Evolutionary conservation across 2,888 invertebrate genomes (phyloP).

Genomic region (Andrena flavipes): DNA sequence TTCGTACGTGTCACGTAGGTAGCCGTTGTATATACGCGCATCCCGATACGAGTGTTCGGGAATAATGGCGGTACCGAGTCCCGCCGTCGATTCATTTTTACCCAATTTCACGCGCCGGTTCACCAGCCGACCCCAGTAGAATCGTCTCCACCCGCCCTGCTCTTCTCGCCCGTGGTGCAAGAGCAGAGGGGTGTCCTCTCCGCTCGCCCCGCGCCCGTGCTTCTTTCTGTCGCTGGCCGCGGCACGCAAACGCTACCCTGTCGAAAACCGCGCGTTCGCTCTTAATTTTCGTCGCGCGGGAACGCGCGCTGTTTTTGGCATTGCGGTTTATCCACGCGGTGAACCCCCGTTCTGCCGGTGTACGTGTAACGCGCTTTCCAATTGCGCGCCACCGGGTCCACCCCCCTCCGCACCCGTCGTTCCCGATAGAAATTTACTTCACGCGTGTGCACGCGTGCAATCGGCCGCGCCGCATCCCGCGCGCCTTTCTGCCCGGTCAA

Average conservation of each 20-base stretch:
- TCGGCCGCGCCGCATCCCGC: slow-evolving; percentile 3
- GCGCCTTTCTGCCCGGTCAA: background rate
- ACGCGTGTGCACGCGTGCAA: slow-evolving; percentile 10
- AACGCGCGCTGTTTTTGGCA: slow-evolving; percentile 66
- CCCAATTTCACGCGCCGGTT: slow-evolving; percentile 74
- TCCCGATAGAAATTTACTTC: slow-evolving; percentile 55
- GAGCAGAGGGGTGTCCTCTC: background rate
- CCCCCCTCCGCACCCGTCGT: background rate
- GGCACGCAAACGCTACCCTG: background rate
- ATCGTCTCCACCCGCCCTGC: background rate
- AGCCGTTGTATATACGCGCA: slow-evolving; percentile 18
- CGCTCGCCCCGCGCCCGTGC: background rate
- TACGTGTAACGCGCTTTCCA: slow-evolving; percentile 66
- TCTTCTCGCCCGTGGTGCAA: background rate
- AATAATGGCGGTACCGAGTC: slow-evolving; percentile 56
- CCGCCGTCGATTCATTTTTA: slow-evolving; percentile 71
- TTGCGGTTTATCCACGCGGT: slow-evolving; percentile 67
- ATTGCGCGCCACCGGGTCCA: slow-evolving; percentile 55
- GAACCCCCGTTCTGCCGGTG: slow-evolving; percentile 58
- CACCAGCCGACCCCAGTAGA: slow-evolving; percentile 43
- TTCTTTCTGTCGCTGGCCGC: background rate
- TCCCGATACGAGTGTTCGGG: slow-evolving; percentile 54
- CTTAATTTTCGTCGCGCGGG: slow-evolving; percentile 65
- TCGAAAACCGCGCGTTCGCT: slow-evolving; percentile 56
- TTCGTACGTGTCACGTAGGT: slow-evolving; percentile 50